Evolutionary conservation across 1,140 invertebrate genomes (phyloP).

Genomic region (Drosophila bifasciata): DNA sequence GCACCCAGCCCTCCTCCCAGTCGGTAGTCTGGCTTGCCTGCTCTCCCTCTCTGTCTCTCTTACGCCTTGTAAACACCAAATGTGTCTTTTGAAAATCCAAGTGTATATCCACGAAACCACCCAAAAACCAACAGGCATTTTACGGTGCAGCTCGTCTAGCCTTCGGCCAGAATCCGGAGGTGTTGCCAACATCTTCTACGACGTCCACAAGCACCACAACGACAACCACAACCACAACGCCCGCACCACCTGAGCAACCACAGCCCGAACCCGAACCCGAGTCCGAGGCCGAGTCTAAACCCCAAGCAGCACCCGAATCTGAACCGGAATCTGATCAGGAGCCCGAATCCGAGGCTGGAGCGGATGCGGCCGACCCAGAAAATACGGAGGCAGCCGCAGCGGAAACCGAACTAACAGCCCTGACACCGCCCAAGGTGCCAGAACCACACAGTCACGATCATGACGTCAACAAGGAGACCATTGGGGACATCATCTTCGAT

Average conservation of each 20-base stretch:
- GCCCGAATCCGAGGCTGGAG: background rate
- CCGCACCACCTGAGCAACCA: constrained; percentile 21
- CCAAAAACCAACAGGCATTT: constrained; percentile 79
- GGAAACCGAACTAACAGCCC: constrained; percentile 43
- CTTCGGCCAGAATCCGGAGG: constrained; percentile 82
- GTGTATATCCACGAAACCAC: constrained; percentile 81
- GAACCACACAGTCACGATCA: constrained; percentile 30
- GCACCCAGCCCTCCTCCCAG: constrained; percentile 20
- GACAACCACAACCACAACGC: constrained; percentile 46
- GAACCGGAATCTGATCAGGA: constrained; percentile 2
- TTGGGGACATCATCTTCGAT: constrained; percentile 70
- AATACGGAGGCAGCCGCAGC: constrained; percentile 24
- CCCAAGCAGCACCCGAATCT: constrained; percentile 3
- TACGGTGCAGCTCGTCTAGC: constrained; percentile 81
- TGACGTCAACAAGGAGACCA: constrained; percentile 71
- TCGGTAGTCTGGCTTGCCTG: constrained; percentile 25
- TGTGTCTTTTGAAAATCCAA: constrained; percentile 73
- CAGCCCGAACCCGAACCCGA: constrained; percentile 25
- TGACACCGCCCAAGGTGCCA: constrained; percentile 29
- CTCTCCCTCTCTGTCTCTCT: constrained; percentile 4
- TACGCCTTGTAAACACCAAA: constrained; percentile 65
- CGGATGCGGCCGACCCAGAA: constrained; percentile 12
- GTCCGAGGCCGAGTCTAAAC: constrained; percentile 9
- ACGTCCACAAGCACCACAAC: constrained; percentile 60
- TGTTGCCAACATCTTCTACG: constrained; percentile 71